Evolutionary conservation across 1,140 invertebrate genomes (phyloP).

Genomic region (Belonocnema kinseyi): DNA sequence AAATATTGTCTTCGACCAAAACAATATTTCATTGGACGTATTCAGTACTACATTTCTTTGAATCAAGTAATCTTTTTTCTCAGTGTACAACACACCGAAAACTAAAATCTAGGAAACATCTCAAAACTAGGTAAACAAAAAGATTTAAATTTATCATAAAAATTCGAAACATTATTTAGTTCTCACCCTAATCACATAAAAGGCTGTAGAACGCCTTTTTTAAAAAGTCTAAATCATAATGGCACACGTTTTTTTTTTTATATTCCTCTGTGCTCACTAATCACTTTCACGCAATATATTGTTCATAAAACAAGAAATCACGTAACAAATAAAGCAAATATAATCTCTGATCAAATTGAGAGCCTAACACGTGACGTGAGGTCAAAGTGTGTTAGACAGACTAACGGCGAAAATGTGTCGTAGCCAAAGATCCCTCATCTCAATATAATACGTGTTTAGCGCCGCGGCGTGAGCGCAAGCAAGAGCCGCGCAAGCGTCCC

Average conservation of each 20-base stretch:
- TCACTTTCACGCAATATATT: background rate
- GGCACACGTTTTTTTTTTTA: background rate
- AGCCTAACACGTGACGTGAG: background rate
- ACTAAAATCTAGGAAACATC: too few relatives aligned
- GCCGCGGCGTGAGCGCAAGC: background rate
- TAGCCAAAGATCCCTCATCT: slow-evolving; percentile 1
- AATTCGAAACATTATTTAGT: background rate
- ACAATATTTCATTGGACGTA: too few relatives aligned
- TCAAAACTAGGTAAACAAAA: too few relatives aligned
- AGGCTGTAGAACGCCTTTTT: background rate
- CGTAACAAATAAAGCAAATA: background rate
- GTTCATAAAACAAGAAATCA: background rate
- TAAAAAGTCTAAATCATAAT: background rate
- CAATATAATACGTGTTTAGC: slow-evolving; percentile 5
- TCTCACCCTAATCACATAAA: background rate
- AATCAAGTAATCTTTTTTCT: too few relatives aligned
- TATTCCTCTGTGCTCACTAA: too few relatives aligned
- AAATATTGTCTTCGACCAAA: too few relatives aligned
- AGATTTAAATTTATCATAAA: too few relatives aligned
- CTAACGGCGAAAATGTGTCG: slow-evolving; percentile 22
- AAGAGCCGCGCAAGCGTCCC: slow-evolving; percentile 9
- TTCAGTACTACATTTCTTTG: too few relatives aligned
- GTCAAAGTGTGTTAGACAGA: background rate
- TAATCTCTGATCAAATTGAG: background rate
- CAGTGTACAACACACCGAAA: too few relatives aligned